phyloP scores from a whole-genome alignment of 2,797 vertebrate species.

The Ambastaia sidthimunki region DNA sequence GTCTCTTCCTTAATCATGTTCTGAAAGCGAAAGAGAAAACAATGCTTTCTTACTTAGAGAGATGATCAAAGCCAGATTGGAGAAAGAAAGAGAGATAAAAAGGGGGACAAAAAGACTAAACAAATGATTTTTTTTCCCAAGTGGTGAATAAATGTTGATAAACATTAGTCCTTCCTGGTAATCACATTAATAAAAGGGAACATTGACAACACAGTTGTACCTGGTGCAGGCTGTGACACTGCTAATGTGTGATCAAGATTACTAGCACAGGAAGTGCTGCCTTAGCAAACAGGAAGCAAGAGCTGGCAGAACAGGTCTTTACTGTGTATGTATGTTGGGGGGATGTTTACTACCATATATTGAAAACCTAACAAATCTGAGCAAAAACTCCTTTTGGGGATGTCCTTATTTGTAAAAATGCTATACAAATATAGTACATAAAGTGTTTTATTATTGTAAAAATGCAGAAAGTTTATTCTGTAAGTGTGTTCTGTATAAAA shows the following conservation, averaged over 20 bases:
- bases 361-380: no score
- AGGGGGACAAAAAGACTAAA: slow-evolving; percentile 13
- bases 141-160: slow-evolving; percentile 16
- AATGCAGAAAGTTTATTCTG: no score
- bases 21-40: slow-evolving; percentile 11
- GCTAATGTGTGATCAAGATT: slow-evolving; percentile 35
- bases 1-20: slow-evolving; percentile 41
- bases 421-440: no score
- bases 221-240: neutral
- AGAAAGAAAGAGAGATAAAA: slow-evolving; percentile 31
- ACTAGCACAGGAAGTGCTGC: slow-evolving; percentile 47
- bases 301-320: slow-evolving; percentile 41
- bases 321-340: neutral
- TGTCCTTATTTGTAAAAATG: no score
- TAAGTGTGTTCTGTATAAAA: no score
- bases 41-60: slow-evolving; percentile 21
- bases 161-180: slow-evolving; percentile 7
- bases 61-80: slow-evolving; percentile 52
- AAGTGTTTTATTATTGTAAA: no score
- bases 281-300: slow-evolving; percentile 59
- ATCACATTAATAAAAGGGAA: slow-evolving; percentile 19
- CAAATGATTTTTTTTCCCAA: neutral
- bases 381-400: no score
- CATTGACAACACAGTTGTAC: neutral
- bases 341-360: no score